Evolutionary conservation across 2,797 vertebrate genomes (phyloP), one percentile per base, ranked within the genome.

Genomic region (Macropodus opercularis): DNA sequence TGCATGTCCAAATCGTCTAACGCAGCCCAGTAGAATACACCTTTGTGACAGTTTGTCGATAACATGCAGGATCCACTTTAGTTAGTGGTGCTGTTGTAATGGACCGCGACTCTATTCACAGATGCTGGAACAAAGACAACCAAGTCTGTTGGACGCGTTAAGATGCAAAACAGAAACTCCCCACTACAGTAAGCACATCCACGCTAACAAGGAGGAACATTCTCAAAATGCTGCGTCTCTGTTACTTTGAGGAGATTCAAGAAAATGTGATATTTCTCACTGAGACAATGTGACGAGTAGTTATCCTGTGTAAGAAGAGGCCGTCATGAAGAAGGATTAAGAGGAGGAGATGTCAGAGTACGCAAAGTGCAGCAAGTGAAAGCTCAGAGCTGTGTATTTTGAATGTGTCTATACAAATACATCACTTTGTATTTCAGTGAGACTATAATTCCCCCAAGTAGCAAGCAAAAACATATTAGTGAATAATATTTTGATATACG

Each of bases 341-440:
- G 26, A 21, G 31, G 35, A 23, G 23, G 26, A 19, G 35, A 49
- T 52, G 38, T 62, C 48, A 29, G 26, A 34, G 9, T 43, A 31
- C 19, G 17, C 52, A 36, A 21, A 51, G 35, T 58, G 39, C 31
- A 67, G 15, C 18, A 67, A n/a, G n/a, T 46, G 60, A 12, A 11
- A 54, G 50, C 40, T 55, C 42, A 48, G 61, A 72, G 41, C 7
- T 27, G 11, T 11, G 10, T 13, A 13, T 11, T 27, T 6, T 27
- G 26, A 27, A 6, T 26, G 7, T 26, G 24, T 26, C 24, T 26
- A 7, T 26, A 26, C 3, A 26, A 4, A 26, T 32, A n/a, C 9
- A 32, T 11, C 31, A n/a, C 3, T 32, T 32, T 32, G 12, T 32
- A 4, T 13, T 13, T 13, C 3, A 32, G 5, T 32, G 26, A 27